Conservation (phyloP, 2,888 invertebrate genomes). For the Plebejus anna region DNA sequence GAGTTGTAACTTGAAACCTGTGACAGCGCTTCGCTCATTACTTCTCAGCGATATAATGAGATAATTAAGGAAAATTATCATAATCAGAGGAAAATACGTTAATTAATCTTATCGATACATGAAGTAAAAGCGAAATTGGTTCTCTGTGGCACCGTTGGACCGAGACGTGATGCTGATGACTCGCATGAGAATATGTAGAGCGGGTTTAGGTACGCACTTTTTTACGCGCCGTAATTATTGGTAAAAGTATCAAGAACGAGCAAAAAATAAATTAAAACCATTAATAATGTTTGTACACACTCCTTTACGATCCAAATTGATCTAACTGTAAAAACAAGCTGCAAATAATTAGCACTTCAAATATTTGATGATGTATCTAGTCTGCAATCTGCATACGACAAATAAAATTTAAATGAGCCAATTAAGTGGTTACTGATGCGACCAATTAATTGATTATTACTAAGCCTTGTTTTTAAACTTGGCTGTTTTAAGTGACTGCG, state of each 20-base stretch:
- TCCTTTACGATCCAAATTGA: background rate
- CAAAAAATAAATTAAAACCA: slow-evolving; percentile 9
- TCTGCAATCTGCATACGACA: too few relatives aligned
- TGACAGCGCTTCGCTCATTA: too few relatives aligned
- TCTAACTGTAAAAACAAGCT: background rate
- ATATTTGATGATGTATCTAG: background rate
- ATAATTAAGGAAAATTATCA: background rate
- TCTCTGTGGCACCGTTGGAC: slow-evolving; percentile 28
- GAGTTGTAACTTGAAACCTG: too few relatives aligned
- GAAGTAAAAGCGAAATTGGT: slow-evolving; percentile 35
- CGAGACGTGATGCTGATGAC: slow-evolving; percentile 36
- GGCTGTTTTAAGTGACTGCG: too few relatives aligned
- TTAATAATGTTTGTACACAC: background rate
- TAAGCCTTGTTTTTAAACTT: too few relatives aligned
- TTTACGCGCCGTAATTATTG: slow-evolving; percentile 16
- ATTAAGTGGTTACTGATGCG: too few relatives aligned
- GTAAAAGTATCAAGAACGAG: slow-evolving; percentile 29
- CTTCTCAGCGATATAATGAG: too few relatives aligned
- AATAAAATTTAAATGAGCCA: too few relatives aligned
- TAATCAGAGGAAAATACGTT: background rate
- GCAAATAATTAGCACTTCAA: background rate
- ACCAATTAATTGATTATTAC: too few relatives aligned
- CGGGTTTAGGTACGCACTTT: background rate
- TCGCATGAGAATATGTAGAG: slow-evolving; percentile 27
- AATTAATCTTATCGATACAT: slow-evolving; percentile 28